A percentile compares a stretch with the other conserved stretches of the same genome.
phyloP scores from a whole-genome alignment of 2,888 invertebrate genomes.

The Rhagonycha fulva region DNA sequence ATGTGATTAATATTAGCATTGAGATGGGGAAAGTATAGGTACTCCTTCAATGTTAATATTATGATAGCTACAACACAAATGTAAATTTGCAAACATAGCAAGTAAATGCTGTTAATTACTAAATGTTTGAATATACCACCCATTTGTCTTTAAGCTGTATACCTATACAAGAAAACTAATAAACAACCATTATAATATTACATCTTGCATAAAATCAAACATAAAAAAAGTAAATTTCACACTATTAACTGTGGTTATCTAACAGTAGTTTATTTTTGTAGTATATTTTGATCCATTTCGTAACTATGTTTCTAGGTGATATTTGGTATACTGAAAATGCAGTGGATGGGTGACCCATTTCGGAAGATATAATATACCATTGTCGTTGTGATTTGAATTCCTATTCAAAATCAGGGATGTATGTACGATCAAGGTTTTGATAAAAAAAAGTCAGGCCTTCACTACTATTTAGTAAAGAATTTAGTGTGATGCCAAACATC shows the following conservation, averaged over 20 bases:
- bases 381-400: too few relatives aligned
- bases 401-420: too few relatives aligned
- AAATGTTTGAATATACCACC: not conserved
- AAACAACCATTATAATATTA: not conserved
- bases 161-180: not conserved
- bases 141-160: not conserved
- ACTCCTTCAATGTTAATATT: not conserved
- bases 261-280: too few relatives aligned
- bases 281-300: not conserved
- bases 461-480: too few relatives aligned
- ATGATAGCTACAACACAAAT: not conserved
- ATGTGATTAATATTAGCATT: not conserved
- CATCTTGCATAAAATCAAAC: not conserved
- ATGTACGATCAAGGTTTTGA: too few relatives aligned
- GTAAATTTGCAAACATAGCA: conserved; percentile 2
- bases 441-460: too few relatives aligned
- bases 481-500: too few relatives aligned
- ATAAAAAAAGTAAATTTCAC: not conserved
- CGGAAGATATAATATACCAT: too few relatives aligned
- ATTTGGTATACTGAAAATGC: too few relatives aligned
- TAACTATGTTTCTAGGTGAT: too few relatives aligned
- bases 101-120: conserved; percentile 2
- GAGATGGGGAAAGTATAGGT: not conserved
- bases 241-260: not conserved
- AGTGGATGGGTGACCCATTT: too few relatives aligned